Conservation (phyloP, 2,797 vertebrate species). For the Mallotus villosus region DNA sequence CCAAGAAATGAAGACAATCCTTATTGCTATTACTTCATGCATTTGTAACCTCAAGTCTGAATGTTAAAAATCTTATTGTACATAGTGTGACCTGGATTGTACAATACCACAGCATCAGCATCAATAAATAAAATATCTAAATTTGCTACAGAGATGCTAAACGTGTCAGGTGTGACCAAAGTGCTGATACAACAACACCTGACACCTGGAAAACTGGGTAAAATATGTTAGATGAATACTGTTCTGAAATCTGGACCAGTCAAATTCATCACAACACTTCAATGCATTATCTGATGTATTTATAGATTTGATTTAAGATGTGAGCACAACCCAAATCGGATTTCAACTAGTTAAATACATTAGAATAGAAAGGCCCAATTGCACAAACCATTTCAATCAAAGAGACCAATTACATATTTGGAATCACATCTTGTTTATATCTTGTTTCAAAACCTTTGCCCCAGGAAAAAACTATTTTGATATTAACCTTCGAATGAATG, state of each 20-base stretch:
- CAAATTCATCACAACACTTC: too few relatives aligned
- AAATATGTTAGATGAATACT: not conserved
- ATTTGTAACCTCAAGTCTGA: slow-evolving; percentile 7
- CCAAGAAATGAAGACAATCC: slow-evolving; percentile 45
- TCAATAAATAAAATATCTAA: slow-evolving; percentile 8
- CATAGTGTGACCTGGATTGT: not conserved
- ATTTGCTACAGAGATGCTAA: slow-evolving; percentile 16
- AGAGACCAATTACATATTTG: slow-evolving; percentile 3
- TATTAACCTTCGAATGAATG: not conserved
- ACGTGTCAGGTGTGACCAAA: slow-evolving; percentile 21
- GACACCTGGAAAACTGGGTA: not conserved
- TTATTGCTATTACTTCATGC: slow-evolving; percentile 31
- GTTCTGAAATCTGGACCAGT: not conserved
- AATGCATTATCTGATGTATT: too few relatives aligned
- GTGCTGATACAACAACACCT: slow-evolving; percentile 27
- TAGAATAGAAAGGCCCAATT: not conserved
- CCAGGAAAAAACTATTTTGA: slow-evolving; percentile 2
- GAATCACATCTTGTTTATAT: not conserved
- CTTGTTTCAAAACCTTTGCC: not conserved
- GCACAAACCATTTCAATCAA: not conserved
- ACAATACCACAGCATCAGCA: not conserved
- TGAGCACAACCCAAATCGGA: too few relatives aligned
- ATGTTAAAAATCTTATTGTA: not conserved
- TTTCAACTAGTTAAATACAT: too few relatives aligned
- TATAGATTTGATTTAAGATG: too few relatives aligned